Evolutionary conservation across 1,140 invertebrate species (phyloP).

Genomic region (Zophobas atratus): DNA sequence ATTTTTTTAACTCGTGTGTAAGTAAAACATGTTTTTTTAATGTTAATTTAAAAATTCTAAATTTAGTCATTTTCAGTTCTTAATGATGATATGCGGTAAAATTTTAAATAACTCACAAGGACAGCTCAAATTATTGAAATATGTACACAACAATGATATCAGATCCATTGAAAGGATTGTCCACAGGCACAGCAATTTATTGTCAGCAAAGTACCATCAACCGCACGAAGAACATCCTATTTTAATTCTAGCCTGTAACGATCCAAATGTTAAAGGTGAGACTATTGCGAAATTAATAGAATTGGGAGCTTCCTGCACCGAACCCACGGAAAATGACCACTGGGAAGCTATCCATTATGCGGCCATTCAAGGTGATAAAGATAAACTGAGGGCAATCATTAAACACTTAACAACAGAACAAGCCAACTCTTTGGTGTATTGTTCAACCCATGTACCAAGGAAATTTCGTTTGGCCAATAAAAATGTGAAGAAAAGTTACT

Average conservation of each 20-base stretch:
- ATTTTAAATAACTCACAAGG: not conserved
- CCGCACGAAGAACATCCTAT: not conserved
- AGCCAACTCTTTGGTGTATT: constrained; percentile 20
- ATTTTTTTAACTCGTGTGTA: not conserved
- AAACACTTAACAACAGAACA: not conserved
- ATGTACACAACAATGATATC: constrained; percentile 1
- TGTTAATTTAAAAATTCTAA: not conserved
- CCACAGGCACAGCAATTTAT: not conserved
- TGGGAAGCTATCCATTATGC: constrained; percentile 24
- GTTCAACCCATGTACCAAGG: constrained; percentile 11
- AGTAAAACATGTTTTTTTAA: not conserved
- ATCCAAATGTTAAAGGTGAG: constrained; percentile 9
- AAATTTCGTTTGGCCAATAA: not conserved
- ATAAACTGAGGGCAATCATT: constrained; percentile 11
- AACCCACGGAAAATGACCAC: constrained; percentile 16
- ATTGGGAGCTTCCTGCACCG: constrained; percentile 1
- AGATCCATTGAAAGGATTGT: not conserved
- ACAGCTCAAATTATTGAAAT: not conserved
- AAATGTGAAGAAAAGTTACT: constrained; percentile 23
- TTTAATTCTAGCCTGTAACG: constrained; percentile 10
- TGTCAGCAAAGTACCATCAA: not conserved
- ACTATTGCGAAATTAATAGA: constrained; percentile 20
- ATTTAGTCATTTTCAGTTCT: not conserved
- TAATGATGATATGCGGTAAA: not conserved
- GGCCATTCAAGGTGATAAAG: not conserved